phyloP scores from a whole-genome alignment of 2,797 vertebrate genomes.

The Halcyon leucocephala region DNA sequence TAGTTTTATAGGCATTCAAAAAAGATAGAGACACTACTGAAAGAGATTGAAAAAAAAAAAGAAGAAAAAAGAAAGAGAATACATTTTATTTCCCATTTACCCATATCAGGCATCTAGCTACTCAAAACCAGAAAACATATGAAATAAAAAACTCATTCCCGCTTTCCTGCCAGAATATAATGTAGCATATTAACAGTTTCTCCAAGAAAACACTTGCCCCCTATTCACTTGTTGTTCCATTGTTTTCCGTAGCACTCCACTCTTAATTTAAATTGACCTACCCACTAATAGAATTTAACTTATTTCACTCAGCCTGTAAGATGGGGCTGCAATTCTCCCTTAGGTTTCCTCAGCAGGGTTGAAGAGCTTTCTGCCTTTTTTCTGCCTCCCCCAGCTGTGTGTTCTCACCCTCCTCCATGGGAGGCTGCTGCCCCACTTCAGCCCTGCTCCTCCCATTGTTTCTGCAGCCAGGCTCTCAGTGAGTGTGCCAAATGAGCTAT shows the following conservation, averaged over 20 bases:
- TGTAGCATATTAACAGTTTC: neutral
- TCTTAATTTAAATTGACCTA: conserved; percentile 21
- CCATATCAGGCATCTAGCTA: neutral
- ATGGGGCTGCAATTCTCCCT: conserved; percentile 8
- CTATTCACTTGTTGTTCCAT: neutral
- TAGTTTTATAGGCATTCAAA: neutral
- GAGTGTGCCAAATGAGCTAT: neutral
- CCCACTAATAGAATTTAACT: conserved; percentile 31
- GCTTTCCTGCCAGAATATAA: neutral
- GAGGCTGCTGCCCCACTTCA: neutral
- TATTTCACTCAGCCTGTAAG: neutral
- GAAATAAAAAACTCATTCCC: neutral
- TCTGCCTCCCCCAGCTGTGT: neutral
- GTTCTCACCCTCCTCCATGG: neutral
- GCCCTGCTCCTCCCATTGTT: neutral
- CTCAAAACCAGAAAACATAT: neutral
- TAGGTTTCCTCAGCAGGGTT: neutral
- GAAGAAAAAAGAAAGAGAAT: neutral
- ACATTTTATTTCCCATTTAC: neutral
- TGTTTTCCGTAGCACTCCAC: neutral
- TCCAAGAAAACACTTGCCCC: neutral
- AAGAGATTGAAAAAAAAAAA: neutral
- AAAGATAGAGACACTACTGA: neutral
- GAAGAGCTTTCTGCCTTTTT: neutral
- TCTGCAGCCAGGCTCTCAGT: neutral